phyloP scores from a whole-genome alignment of 2,888 invertebrate species.

The Metallyticus violacea region DNA sequence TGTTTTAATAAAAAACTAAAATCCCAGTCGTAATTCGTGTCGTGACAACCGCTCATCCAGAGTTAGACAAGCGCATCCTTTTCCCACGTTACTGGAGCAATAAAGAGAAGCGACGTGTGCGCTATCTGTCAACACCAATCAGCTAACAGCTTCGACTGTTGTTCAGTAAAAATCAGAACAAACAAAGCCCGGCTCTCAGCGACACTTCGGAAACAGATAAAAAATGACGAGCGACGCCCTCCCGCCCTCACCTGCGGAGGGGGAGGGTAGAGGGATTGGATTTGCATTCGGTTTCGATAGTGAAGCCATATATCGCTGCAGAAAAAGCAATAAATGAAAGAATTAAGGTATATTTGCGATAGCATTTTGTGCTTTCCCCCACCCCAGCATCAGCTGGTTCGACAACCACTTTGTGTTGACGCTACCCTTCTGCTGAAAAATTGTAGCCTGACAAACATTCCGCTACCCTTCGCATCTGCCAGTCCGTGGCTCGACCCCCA shows the following conservation, averaged over 20 bases:
- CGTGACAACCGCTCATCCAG: background rate
- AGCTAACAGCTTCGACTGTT: background rate
- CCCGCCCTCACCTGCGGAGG: too few species aligned
- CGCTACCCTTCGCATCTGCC: background rate
- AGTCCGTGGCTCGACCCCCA: background rate
- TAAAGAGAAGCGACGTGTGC: background rate
- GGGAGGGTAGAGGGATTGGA: slow-evolving; percentile 4
- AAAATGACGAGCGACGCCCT: slow-evolving; percentile 11
- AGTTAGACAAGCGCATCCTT: background rate
- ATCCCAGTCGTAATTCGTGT: background rate
- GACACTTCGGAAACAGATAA: slow-evolving; percentile 13
- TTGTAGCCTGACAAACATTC: background rate
- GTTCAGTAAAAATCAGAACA: slow-evolving; percentile 1
- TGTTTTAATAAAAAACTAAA: background rate
- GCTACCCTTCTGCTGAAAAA: background rate
- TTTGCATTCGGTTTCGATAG: slow-evolving; percentile 18
- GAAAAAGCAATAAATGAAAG: slow-evolving; percentile 20
- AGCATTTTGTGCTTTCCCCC: background rate
- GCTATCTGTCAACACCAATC: slow-evolving; percentile 9
- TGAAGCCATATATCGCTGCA: slow-evolving; percentile 14
- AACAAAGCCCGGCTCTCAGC: slow-evolving; percentile 7
- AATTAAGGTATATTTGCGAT: slow-evolving; percentile 18
- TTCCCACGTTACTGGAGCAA: background rate
- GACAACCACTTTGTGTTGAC: background rate
- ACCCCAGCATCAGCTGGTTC: background rate